Percentiles rank a stretch among this genome's conserved stretches.
Evolutionary conservation across 2,797 vertebrate genomes (phyloP).

Genomic region (Sarcophilus harrisii): DNA sequence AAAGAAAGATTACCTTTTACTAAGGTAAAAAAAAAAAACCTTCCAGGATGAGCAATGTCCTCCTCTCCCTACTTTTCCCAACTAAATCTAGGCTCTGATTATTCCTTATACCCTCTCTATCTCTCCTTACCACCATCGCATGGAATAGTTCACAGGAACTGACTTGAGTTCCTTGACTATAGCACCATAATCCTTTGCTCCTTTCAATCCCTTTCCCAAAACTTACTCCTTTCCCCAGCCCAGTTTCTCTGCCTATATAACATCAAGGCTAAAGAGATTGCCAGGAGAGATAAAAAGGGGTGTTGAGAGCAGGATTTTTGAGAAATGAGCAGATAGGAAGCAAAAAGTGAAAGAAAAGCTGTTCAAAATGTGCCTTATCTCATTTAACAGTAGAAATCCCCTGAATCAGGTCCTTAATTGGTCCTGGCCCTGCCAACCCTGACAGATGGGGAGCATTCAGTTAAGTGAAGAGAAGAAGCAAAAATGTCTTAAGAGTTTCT

Average conservation of each 20-base stretch:
- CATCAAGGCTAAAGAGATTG: not conserved
- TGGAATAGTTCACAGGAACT: not conserved
- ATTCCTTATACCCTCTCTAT: too few relatives aligned
- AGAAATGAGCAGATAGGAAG: not conserved
- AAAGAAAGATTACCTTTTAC: not conserved
- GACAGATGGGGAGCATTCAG: constrained; percentile 32
- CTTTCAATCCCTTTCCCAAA: not conserved
- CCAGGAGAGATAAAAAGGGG: not conserved
- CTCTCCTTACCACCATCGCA: accelerated
- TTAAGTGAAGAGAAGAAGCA: constrained; percentile 7
- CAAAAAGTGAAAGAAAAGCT: not conserved
- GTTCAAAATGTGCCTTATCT: not conserved
- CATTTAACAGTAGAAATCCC: constrained; percentile 62
- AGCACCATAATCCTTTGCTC: not conserved
- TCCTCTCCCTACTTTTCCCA: not conserved
- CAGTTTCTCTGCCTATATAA: not conserved
- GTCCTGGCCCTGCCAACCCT: not conserved
- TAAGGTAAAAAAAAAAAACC: not conserved
- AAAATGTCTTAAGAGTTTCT: constrained; percentile 32
- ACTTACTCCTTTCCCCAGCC: not conserved
- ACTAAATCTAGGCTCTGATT: too few relatives aligned
- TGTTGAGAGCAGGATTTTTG: not conserved
- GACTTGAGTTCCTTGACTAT: not conserved
- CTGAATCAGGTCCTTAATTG: constrained; percentile 56
- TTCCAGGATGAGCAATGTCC: not conserved